phyloP scores from a whole-genome alignment of 2,888 invertebrate species.

The Drosophila yooni region DNA sequence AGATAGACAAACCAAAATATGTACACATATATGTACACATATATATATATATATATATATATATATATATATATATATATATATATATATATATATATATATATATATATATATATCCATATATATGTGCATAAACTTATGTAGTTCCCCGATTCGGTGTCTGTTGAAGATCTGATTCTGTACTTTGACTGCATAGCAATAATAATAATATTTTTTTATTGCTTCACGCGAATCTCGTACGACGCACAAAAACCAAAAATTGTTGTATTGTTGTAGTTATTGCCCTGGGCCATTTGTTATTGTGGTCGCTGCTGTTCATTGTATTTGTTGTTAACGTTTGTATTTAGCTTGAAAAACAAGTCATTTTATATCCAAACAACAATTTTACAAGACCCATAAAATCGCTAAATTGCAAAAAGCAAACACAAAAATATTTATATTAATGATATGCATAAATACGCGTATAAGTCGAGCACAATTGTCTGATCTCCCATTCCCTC shows the following conservation, averaged over 20 bases:
- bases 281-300: conserved; percentile 11
- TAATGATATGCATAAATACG: conserved; percentile 69
- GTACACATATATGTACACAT: background rate
- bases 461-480: conserved; percentile 36
- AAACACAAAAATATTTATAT: conserved; percentile 72
- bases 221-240: conserved; percentile 19
- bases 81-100: background rate
- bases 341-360: conserved; percentile 54
- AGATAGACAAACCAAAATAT: background rate
- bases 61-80: conserved; percentile 1
- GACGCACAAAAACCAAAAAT: conserved; percentile 22
- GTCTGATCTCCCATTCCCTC: background rate
- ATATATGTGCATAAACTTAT: background rate
- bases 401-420: conserved; percentile 51
- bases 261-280: conserved; percentile 23
- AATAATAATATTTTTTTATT: conserved; percentile 40
- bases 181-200: conserved; percentile 6
- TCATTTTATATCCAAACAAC: conserved; percentile 59
- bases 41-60: background rate
- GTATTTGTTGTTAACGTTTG: conserved; percentile 37
- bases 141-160: background rate
- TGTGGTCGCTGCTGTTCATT: conserved; percentile 15
- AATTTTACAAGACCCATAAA: conserved; percentile 69
- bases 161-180: conserved; percentile 16
- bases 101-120: background rate